These are phyloP conservation scores for Trichosurus vulpecula DNA, from an alignment of 2,797 vertebrate genomes.

Conservation along the genomic window DNA sequence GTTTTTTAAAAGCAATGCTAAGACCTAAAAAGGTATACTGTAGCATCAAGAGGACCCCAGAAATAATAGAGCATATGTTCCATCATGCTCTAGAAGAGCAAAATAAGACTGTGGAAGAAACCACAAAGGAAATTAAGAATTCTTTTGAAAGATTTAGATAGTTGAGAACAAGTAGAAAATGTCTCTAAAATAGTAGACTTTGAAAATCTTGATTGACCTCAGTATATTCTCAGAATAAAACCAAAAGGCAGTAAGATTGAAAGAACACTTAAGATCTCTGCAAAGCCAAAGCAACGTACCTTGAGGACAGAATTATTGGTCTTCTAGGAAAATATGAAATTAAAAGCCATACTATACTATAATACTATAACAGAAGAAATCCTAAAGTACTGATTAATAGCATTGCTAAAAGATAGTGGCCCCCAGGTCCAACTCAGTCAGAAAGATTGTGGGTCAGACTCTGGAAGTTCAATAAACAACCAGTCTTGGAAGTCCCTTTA, in stretches of 20 bases:
- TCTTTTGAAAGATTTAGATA: neutral
- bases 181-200: neutral
- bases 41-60: neutral
- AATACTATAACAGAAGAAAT: neutral
- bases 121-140: neutral
- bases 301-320: neutral
- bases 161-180: neutral
- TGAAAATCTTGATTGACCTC: neutral
- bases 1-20: neutral
- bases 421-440: neutral
- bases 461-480: neutral
- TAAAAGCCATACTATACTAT: neutral
- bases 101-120: neutral
- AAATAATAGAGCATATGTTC: neutral
- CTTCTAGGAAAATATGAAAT: neutral
- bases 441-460: neutral
- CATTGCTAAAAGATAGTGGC: neutral
- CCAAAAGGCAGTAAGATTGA: neutral
- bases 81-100: neutral
- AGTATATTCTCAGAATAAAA: neutral
- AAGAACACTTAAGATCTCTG: neutral
- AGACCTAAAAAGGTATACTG: neutral
- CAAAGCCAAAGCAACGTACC: neutral
- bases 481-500: neutral
- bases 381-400: neutral